Evolutionary conservation across 2,113 vertebrate genomes (phyloP).

Genomic region (Perca fluviatilis): DNA sequence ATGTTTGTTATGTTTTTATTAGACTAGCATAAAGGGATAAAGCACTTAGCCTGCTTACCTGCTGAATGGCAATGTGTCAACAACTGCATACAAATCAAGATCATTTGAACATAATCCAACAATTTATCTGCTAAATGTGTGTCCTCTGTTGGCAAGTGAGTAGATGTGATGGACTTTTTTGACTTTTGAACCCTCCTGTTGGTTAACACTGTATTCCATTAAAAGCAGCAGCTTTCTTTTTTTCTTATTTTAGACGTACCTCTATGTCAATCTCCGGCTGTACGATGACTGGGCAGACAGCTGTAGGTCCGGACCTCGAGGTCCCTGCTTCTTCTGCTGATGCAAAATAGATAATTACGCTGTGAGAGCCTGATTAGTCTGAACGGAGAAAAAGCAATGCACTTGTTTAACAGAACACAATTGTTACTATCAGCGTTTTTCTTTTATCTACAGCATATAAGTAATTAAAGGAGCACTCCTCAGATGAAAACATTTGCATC

Average conservation of each 20-base stretch:
- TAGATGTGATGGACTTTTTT: not conserved
- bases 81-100: slow-evolving; percentile 58
- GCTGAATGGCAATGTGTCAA: slow-evolving; percentile 56
- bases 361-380: slow-evolving; percentile 11
- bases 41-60: slow-evolving; percentile 37
- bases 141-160: not conserved
- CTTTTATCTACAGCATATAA: too few relatives aligned
- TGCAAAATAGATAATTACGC: slow-evolving; percentile 24
- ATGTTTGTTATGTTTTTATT: slow-evolving; percentile 61
- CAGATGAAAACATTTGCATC: not conserved
- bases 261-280: slow-evolving; percentile 81
- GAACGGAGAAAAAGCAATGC: not conserved
- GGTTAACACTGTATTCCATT: not conserved
- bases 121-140: slow-evolving; percentile 4
- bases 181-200: not conserved
- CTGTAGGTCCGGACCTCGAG: not conserved
- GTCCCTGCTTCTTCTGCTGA: slow-evolving; percentile 62
- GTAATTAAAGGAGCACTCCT: not conserved
- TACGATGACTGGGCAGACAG: slow-evolving; percentile 51
- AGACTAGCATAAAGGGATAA: slow-evolving; percentile 42
- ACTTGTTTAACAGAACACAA: not conserved
- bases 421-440: not conserved
- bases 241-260: slow-evolving; percentile 54
- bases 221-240: not conserved
- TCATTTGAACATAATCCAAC: slow-evolving; percentile 23